Evolutionary conservation across 2,113 vertebrate species (phyloP).

Genomic region (Dipodomys ordii): DNA sequence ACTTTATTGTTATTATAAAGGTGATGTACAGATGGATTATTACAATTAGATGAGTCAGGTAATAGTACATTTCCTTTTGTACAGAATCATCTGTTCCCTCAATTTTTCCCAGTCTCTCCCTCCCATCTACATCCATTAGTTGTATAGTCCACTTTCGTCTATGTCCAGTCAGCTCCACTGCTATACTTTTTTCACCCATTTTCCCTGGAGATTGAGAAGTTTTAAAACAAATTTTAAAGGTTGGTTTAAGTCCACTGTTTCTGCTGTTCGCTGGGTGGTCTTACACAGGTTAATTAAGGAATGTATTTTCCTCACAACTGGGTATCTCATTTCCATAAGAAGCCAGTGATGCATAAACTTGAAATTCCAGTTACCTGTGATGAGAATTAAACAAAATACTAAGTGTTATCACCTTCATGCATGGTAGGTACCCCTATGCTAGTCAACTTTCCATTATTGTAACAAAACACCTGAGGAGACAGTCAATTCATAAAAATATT

Average conservation of each 20-base stretch:
- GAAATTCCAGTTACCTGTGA: background rate
- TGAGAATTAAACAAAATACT: background rate
- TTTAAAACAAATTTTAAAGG: too few species aligned
- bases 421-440: background rate
- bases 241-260: background rate
- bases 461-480: background rate
- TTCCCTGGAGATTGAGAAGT: too few species aligned
- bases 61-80: too few species aligned
- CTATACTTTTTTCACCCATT: too few species aligned
- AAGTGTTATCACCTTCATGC: background rate
- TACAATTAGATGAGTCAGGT: too few species aligned
- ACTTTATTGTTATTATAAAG: too few species aligned
- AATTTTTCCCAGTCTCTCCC: too few species aligned
- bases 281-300: background rate
- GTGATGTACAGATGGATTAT: too few species aligned
- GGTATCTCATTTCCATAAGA: background rate
- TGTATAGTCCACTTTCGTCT: too few species aligned
- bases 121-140: too few species aligned
- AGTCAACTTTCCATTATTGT: background rate
- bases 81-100: too few species aligned
- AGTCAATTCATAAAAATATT: background rate
- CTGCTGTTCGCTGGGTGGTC: background rate
- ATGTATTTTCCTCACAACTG: background rate
- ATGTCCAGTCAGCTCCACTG: too few species aligned
- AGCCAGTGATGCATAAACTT: background rate